Evolutionary conservation across 2,888 invertebrate genomes (phyloP), one percentile per base, ranked within the genome.

Genomic region (Daptonema setosum): DNA sequence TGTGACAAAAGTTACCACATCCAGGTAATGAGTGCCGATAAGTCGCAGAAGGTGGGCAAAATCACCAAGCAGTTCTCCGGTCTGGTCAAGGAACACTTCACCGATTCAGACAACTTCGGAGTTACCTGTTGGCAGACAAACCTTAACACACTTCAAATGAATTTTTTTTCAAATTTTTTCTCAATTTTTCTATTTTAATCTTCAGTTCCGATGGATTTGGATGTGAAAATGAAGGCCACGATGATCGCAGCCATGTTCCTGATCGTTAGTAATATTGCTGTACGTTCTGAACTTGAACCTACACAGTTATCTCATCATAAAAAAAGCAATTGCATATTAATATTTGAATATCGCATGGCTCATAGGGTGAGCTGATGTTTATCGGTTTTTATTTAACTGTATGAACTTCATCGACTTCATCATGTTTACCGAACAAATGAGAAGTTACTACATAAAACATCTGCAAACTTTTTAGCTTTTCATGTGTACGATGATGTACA

Each of bases 31-130:
- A n/a, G n/a, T n/a, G n/a, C n/a, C 35, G 35, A 35, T 17, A 8
- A 17, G 8, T 35, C 35, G 35, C 3, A 45, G 25, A 11, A 82
- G 72, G 81, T 90, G 57, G 90, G 90, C 1, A 80, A 80, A 70
- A 87, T 91, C 63, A 82, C 83, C 0, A 88, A 88, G 70, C 83
- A 86, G 68, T 88, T 87, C 87, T 80, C 83, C 0, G 87, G 87
- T 0, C 66, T 87, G 52, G 76, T 80, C 1, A 79, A 83, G 57
- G 87, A 87, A 74, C 73, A 79, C 58, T 86, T 87, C 70, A 85
- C 87, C 0, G 85, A 86, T 73, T 78, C 85, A 0, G 87, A 88
- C 71, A 81, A 81, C 72, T 90, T 88, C 72, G 87, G 86, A 28
- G 81, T 90, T 59, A 80, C 80, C n/a, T 90, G 47, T 47, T 5